Evolutionary conservation across 2,888 invertebrate species (phyloP), one percentile per base, ranked within the genome.

Genomic region (Notocelia uddmanniana): DNA sequence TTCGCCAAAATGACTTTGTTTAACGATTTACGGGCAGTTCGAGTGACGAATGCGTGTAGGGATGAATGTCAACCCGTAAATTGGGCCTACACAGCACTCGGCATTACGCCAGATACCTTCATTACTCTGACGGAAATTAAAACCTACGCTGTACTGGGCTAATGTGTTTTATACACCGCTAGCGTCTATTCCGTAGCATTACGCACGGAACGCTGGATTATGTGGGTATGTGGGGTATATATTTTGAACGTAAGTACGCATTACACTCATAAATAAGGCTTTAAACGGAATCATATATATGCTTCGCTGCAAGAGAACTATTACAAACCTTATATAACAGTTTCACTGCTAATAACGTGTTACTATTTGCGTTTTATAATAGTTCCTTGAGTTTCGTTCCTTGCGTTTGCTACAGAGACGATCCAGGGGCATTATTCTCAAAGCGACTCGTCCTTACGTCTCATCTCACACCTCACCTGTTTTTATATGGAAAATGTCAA

Each of bases 1-100:
- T 72, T 72, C 55, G 50, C 23, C 60, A 34, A 57, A 71, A 68
- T 68, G 67, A 72, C 68, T 72, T 72, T 68, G 72, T 72, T 72
- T 60, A 72, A 72, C 72, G 72, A 72, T 72, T 72, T 72, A 72
- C 81, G 77, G 76, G 77, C 77, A 77, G 79, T 78, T 79, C 77
- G 75, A 68, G 78, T 83, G 82, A 84, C 80, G 83, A 81, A 79
- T 78, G 79, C 73, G 74, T 68, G 74, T 75, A 75, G 76, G 84
- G 84, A 78, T 76, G 76, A 79, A 83, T 81, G 81, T 80, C 79
- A 78, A 75, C 75, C 77, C 76, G 74, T 76, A 73, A 74, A 76
- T 75, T 74, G 62, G 59, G 34, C 48, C 54, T 68, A 59, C 59
- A 60, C 60, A 31, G 55, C 26, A 55, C 34, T 67, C 48, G 62